Base-by-base conservation (phyloP, 2,888 invertebrate species). In the Andrena hattorfiana region DNA sequence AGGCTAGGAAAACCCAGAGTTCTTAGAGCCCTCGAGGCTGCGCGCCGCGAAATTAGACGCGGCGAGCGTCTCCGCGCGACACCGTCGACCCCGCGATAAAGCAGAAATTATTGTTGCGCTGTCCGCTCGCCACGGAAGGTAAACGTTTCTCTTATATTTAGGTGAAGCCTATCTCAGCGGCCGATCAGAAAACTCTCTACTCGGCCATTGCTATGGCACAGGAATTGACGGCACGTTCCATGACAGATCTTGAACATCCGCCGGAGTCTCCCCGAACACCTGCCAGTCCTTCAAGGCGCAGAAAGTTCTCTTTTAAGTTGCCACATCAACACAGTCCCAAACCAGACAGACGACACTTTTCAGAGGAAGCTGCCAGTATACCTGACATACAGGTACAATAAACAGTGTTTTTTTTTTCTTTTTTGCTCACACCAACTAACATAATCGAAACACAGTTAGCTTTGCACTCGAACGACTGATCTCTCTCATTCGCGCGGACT, bases 171-270 rank as follows among this genome's bases (percentile, higher is more conserved):
- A 98, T 99, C 94, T 99, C 99, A 13, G 97, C 98, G 0, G 97
- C 98, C 81, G 99, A 99, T 92, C 97, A 98, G 93, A 97, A 97
- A 94, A 98, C 98, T 8, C 95, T 99, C 81, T 98, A 99, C 90
- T 97, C 97, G 26, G 99, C 99, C 0, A 98, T 99, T 83, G 98
- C 98, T 71, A 96, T 99, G 94, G 99, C 98, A 26, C 98, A 98
- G 94, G 98, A 99, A 94, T 96, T 99, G 81, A 98, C 98, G 62
- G 96, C 96, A 66, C 93, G 93, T 90, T 94, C 93, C 85, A 94
- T 94, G 94, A 94, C 93, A 87, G 93, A 94, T 88, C 92, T 94
- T 75, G 94, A 94, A 85, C 93, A 93, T 89, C 92, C 93, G 59
- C 90, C 93, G 89, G 94, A 94, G 89, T 94, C 94, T 78, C 94